These are phyloP conservation scores for Dissostichus mawsoni DNA, from an alignment of 2,113 vertebrate genomes.

Conservation along the genomic window DNA sequence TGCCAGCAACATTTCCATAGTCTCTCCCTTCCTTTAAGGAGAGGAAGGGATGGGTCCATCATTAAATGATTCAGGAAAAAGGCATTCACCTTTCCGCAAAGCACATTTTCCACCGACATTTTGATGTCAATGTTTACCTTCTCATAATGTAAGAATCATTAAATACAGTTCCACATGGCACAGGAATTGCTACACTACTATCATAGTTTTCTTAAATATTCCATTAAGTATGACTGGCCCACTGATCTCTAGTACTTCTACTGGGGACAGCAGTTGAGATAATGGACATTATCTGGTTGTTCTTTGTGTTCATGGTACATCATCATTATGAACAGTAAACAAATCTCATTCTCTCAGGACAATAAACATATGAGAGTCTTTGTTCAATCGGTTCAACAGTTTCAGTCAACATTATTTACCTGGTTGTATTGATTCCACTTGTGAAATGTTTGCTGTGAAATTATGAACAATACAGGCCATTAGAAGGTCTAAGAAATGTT, in stretches of 20 bases:
- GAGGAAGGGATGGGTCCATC: constrained; percentile 71
- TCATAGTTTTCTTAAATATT: constrained; percentile 39
- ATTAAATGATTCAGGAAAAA: constrained; percentile 70
- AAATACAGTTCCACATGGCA: not conserved
- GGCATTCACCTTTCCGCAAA: constrained; percentile 55
- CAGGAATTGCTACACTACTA: not conserved
- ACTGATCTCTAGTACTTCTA: constrained; percentile 32
- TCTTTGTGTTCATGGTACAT: constrained; percentile 25
- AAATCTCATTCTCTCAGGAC: constrained; percentile 28
- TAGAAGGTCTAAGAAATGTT: not conserved
- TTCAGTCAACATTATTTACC: constrained; percentile 54
- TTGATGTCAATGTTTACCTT: constrained; percentile 27
- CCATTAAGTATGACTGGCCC: constrained; percentile 12
- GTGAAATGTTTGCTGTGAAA: constrained; percentile 28
- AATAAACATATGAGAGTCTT: constrained; percentile 16
- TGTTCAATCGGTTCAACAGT: constrained; percentile 25
- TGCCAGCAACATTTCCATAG: constrained; percentile 49
- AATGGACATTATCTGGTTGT: constrained; percentile 51
- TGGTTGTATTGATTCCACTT: constrained; percentile 15
- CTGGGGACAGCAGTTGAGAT: constrained; percentile 51
- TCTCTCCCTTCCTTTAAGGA: constrained; percentile 56
- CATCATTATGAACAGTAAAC: constrained; percentile 45
- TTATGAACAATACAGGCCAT: constrained; percentile 5
- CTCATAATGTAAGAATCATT: not conserved
- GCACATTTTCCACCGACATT: constrained; percentile 44